phyloP scores from a whole-genome alignment of 2,888 invertebrate species.

The Aspidiotus rigidus region DNA sequence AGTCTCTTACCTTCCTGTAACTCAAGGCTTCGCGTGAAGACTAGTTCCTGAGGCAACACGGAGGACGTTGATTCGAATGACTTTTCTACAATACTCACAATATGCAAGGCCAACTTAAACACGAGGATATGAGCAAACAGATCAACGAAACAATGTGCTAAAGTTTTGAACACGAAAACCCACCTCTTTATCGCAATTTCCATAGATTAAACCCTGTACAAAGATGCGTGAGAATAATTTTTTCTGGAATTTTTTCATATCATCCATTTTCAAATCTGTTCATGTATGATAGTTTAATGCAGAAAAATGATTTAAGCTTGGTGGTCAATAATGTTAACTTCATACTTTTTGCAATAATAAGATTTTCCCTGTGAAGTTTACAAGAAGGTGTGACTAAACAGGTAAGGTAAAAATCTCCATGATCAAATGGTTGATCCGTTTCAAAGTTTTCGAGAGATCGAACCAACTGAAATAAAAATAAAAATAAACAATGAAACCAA shows the following conservation, averaged over 20 bases:
- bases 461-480: conserved; percentile 10
- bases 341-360: conserved; percentile 67
- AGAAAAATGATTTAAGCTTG: background rate
- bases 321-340: background rate
- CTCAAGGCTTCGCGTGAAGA: conserved; percentile 73
- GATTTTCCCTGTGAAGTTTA: conserved; percentile 81
- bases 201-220: conserved; percentile 81
- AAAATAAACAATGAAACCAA: too few relatives aligned
- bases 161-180: conserved; percentile 26
- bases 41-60: conserved; percentile 70
- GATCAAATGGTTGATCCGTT: conserved; percentile 84
- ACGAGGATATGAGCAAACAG: background rate
- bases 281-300: background rate
- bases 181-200: conserved; percentile 65
- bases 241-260: conserved; percentile 65
- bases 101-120: conserved; percentile 39
- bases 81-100: conserved; percentile 61
- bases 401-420: conserved; percentile 78
- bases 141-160: conserved; percentile 8
- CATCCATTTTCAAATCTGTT: conserved; percentile 66
- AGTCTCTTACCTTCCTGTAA: conserved; percentile 61
- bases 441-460: conserved; percentile 69
- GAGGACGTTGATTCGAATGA: conserved; percentile 41
- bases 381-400: conserved; percentile 71
- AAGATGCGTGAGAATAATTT: conserved; percentile 73